Evolutionary conservation across 2,888 invertebrate genomes (phyloP).

Genomic region (Pyrrhopygopsis socrates): DNA sequence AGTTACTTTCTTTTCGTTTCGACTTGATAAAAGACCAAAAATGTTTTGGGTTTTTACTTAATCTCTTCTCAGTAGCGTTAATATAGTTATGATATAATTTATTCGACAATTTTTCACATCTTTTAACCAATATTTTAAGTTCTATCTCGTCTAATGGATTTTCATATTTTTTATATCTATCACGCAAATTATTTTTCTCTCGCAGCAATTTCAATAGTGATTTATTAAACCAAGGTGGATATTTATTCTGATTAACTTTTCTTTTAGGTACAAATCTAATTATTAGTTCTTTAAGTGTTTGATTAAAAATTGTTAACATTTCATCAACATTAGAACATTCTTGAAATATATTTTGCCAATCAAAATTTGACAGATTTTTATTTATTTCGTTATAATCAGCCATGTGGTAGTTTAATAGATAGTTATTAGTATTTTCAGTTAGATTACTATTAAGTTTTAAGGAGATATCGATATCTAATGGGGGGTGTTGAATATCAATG

Average conservation of each 20-base stretch:
- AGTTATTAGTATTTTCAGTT: not conserved
- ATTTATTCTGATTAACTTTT: not conserved
- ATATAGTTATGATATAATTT: conserved; percentile 15
- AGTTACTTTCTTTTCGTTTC: conserved; percentile 8
- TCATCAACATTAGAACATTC: not conserved
- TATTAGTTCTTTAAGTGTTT: conserved; percentile 2
- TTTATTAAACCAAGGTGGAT: not conserved
- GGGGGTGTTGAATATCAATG: not conserved
- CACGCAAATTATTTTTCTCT: conserved; percentile 6
- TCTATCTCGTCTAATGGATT: conserved; percentile 6
- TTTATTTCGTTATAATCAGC: not conserved
- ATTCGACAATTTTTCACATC: conserved; percentile 17
- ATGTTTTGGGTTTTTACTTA: conserved; percentile 35
- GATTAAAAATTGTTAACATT: not conserved
- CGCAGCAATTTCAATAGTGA: not conserved
- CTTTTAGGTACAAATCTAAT: not conserved
- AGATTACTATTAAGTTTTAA: not conserved
- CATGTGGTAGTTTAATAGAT: not conserved
- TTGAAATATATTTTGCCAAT: not conserved
- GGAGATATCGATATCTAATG: not conserved
- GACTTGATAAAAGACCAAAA: conserved; percentile 40
- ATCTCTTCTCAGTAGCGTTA: not conserved
- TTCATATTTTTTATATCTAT: conserved; percentile 24
- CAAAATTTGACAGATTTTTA: not conserved
- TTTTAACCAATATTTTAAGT: conserved; percentile 13